Base-by-base conservation (phyloP, 1,140 invertebrate genomes). In the Drosophila pachea region DNA sequence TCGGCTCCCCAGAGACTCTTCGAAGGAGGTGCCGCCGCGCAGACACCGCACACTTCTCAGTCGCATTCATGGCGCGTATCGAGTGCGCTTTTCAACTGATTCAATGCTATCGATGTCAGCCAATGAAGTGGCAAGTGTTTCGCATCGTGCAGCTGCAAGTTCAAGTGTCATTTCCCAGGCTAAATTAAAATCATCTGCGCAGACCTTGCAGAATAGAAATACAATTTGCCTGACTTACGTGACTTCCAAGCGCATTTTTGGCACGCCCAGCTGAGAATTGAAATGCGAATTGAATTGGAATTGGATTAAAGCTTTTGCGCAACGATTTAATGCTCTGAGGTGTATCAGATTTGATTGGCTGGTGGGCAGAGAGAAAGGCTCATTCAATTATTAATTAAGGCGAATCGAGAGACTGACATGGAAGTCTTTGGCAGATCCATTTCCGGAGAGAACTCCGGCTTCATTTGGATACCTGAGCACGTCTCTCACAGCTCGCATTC, bases 31-130 rank as follows among this genome's bases (percentile, higher is more conserved):
- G 40, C 40, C 40, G 11, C 11, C 12, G 12, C 40, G 12, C 38
- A 5, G 5, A 6, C 11, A 5, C 40, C n/a, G 11, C 12, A 0
- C n/a, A 4, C n/a, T 5, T 42, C 12, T 5, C 40, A 7, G 0
- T 12, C 40, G 45, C 3, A 42, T 38, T 14, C 16, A 35, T 55
- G n/a, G 22, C 42, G 47, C 32, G 36, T 32, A 47, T 48, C 32
- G 40, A 68, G 65, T 48, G 58, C 42, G 59, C 38, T 45, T 45
- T 43, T 50, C 36, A 60, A 60, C 33, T 52, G 62, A 68, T 76
- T 81, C 74, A 65, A 83, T 83, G 78, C 73, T 66, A 78, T 78
- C 62, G 76, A 78, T 78, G 76, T 79, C 62, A 62, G 76, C 73
- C 45, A 54, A 63, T 61, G 50, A 68, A 63, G 42, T 68, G 45